Conservation (phyloP, 2,888 invertebrate genomes). For the Leptopilina syphax region DNA sequence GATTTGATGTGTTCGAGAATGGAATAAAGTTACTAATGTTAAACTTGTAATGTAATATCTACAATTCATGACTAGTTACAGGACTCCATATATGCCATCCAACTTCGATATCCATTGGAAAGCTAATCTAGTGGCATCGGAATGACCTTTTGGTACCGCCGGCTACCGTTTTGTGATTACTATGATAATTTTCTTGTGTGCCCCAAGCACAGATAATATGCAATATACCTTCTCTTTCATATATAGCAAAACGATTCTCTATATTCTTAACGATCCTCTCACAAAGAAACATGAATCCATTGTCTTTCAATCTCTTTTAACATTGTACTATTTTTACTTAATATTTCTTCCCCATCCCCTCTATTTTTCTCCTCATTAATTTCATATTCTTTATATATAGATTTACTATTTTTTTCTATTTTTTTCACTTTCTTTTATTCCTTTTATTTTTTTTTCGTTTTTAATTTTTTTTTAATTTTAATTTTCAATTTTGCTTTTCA, state of each 20-base stretch:
- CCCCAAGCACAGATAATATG: constrained; percentile 29
- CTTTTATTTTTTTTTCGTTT: no score
- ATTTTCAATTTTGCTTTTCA: no score
- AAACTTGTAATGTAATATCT: background rate
- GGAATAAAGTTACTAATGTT: constrained; percentile 1
- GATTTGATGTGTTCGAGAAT: background rate
- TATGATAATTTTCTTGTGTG: constrained; percentile 25
- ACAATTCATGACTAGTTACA: constrained; percentile 5
- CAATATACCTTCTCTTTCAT: constrained; percentile 9
- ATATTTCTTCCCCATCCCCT: no score
- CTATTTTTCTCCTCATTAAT: no score
- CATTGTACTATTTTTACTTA: no score
- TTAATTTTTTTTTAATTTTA: no score
- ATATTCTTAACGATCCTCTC: constrained; percentile 25
- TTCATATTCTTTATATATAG: no score
- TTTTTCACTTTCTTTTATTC: no score
- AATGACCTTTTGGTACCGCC: constrained; percentile 23
- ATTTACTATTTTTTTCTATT: no score
- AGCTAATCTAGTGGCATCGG: constrained; percentile 33
- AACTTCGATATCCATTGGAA: constrained; percentile 12
- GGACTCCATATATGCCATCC: constrained; percentile 31
- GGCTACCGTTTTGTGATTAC: constrained; percentile 35
- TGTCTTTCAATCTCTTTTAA: constrained; percentile 29
- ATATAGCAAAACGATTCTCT: constrained; percentile 34
- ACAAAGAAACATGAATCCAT: constrained; percentile 33